Evolutionary conservation across 2,113 vertebrate species (phyloP), one percentile per base, ranked within the genome.

Genomic region (Aldabrachelys gigantea): DNA sequence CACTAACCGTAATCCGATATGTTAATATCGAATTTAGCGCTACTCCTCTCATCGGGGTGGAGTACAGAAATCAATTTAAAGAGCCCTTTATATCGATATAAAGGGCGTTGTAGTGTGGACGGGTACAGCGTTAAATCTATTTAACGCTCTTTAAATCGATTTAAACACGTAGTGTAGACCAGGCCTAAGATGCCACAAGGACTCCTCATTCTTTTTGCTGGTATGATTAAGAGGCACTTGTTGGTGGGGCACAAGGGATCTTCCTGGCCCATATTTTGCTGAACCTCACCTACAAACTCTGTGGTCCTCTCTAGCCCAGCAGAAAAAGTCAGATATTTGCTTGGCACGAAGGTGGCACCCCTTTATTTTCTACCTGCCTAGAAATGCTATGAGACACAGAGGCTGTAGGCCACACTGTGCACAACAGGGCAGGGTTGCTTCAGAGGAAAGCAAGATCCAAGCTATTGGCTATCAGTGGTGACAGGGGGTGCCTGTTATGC

Each of bases 211-310:
- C 4, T 14, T 50, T 50, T 50, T 50, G 2, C 1, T 16, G 49
- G 10, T 10, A 49, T 49, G 27, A 79, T 49, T 29, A 10, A 79
- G 17, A 49, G 25, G 49, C 27, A 17, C 76, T 27, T 79, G 76
- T 29, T 44, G 44, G 47, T 27, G 13, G 49, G 4, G 7, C 11
- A 57, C 10, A 25, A 57, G 47, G 22, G 29, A 79, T 29, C 76
- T 49, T 31, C 27, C 17, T 13, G 14, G 76, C 12, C 76, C 76
- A 49, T 22, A 12, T 31, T 27, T 93, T 0, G 0, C 44, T 4
- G 0, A 57, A 49, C 85, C 78, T 49, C 89, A 87, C 82, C 54
- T 38, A 17, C 14, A 65, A 69, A 87, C 69, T 78, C 49, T 82
- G 49, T 87, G 92, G 69, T 54, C 80, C 88, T 78, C 35, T 35